Base-by-base conservation (phyloP, 2,113 vertebrate genomes). In the Cyanoliseus patagonus region DNA sequence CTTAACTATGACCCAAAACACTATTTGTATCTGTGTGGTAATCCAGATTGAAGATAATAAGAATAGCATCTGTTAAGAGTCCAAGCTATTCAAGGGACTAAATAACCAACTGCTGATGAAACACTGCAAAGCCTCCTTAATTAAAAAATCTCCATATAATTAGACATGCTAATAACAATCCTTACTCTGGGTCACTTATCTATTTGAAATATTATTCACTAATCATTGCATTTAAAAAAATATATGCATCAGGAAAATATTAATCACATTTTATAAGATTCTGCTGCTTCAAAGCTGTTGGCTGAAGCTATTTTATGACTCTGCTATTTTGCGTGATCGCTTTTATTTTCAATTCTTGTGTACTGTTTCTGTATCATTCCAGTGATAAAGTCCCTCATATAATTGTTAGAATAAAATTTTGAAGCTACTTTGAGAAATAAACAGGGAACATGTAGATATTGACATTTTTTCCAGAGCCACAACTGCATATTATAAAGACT, bases 131-230 rank as follows among this genome's bases (percentile, higher is more conserved):
- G n/a, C 46, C 74, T 87, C 41, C 66, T 96, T 97, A 96, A 97
- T 98, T 97, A 91, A 96, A 97, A 97, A 96, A 93, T 95, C 85
- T 96, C 90, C 90, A 66, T 75, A 87, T 94, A 91, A 97, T 97
- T 97, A 95, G 88, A 93, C 64, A 85, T 95, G 91, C 82, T 96
- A 97, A 97, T 95, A 95, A 94, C 74, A 94, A 69, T 95, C 81
- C 96, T 96, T 96, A 74, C 90, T 88, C 41, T 83, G 69, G 84
- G 68, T 96, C 94, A 95, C 86, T 96, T 95, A 94, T 97, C 83
- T 94, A 88, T 97, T 86, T 95, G 77, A 88, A 95, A 49, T 93
- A 84, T 90, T 97, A 95, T 76, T 97, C 76, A 78, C 41, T 85
- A 95, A 46, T 83, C 30, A 61, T 83, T 94, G 76, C 64, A 39